Conservation (phyloP, 2,888 invertebrate species). For the Myopa tessellatipennis region DNA sequence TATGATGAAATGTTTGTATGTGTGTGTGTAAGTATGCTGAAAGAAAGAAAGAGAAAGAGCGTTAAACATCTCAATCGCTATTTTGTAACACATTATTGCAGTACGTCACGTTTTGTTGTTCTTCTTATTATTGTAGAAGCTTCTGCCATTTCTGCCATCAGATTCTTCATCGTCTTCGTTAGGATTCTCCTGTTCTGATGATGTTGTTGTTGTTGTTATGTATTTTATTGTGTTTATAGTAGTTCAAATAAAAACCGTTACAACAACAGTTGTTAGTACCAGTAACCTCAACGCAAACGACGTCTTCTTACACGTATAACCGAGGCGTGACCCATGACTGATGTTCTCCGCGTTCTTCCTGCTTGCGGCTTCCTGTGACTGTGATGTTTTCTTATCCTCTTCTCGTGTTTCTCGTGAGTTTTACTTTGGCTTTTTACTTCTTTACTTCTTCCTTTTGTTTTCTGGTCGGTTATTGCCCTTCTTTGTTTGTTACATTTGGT, state of each 20-base stretch:
- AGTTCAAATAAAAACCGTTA: neutral
- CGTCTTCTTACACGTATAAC: neutral
- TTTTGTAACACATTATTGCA: slow-evolving; percentile 13
- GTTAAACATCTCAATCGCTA: neutral
- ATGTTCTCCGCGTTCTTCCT: neutral
- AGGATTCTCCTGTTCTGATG: neutral
- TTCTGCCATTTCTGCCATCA: neutral
- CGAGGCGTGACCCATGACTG: neutral
- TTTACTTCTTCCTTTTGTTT: neutral
- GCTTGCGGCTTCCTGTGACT: neutral
- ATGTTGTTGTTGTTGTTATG: neutral
- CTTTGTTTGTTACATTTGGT: neutral
- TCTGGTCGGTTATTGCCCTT: too few relatives aligned
- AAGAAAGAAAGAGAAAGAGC: neutral
- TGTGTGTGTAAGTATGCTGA: neutral
- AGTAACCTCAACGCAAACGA: neutral
- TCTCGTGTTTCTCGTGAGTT: neutral
- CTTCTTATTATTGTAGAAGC: neutral
- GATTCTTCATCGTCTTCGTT: neutral
- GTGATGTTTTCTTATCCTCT: neutral
- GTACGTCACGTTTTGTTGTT: slow-evolving; percentile 20
- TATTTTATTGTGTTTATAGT: neutral
- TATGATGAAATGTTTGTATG: neutral
- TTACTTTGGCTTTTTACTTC: neutral
- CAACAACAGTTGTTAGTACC: neutral